phyloP scores from a whole-genome alignment of 2,888 invertebrate genomes.

The Amorpha juglandis region DNA sequence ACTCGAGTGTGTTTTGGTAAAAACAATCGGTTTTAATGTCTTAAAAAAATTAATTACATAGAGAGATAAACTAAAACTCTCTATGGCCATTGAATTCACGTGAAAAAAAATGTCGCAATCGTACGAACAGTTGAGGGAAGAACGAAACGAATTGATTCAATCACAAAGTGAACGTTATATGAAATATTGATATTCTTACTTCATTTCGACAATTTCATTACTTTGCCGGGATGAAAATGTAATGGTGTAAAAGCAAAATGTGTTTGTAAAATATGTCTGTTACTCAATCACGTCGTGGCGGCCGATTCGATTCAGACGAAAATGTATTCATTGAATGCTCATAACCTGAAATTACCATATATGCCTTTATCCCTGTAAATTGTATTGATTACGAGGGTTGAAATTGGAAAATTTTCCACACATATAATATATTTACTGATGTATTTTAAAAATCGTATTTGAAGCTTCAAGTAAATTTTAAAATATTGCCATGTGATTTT shows the following conservation, averaged over 20 bases:
- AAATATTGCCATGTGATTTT: neutral
- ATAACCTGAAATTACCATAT: conserved; percentile 23
- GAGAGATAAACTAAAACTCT: no score
- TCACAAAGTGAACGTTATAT: neutral
- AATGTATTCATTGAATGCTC: conserved; percentile 17
- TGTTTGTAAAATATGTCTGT: conserved; percentile 13
- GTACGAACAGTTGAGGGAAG: neutral
- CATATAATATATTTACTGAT: neutral
- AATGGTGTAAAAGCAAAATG: conserved; percentile 14
- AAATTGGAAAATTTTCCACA: conserved; percentile 17
- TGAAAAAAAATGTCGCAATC: neutral
- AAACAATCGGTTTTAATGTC: no score
- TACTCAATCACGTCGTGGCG: conserved; percentile 15
- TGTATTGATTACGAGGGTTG: conserved; percentile 6
- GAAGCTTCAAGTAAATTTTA: neutral
- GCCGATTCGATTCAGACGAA: conserved; percentile 20
- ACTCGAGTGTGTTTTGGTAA: neutral
- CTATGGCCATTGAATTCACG: no score
- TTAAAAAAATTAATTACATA: no score
- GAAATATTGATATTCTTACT: conserved; percentile 1
- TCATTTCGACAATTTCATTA: conserved; percentile 21
- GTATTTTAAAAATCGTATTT: neutral
- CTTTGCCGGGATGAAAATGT: neutral
- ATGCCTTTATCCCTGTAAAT: conserved; percentile 20
- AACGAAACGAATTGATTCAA: neutral